A percentile compares a stretch with the other conserved stretches of the same genome.
phyloP scores from a whole-genome alignment of 2,797 vertebrate species.

The Lacerta bilineata region DNA sequence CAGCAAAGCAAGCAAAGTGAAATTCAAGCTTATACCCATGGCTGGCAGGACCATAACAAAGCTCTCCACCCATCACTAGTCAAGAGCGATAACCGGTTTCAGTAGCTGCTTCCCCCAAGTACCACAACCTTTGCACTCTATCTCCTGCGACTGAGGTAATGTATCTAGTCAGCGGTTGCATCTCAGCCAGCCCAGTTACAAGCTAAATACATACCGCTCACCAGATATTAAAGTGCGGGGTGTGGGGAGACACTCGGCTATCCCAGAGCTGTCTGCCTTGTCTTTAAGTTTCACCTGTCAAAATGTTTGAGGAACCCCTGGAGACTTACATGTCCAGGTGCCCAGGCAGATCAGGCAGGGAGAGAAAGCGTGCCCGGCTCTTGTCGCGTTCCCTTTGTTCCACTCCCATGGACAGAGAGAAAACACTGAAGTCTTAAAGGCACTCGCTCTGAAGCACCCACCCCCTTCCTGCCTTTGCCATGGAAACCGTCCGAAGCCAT shows the following conservation, averaged over 20 bases:
- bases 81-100: not conserved
- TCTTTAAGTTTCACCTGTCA: not conserved
- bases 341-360: slow-evolving; percentile 22
- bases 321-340: slow-evolving; percentile 66
- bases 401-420: slow-evolving; percentile 70
- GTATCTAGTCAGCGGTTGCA: no score
- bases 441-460: slow-evolving; percentile 64
- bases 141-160: not conserved
- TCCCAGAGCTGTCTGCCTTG: not conserved
- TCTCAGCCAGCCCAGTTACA: not conserved
- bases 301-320: not conserved
- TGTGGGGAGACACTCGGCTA: not conserved
- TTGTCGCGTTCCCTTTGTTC: slow-evolving; percentile 74
- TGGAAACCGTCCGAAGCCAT: slow-evolving; percentile 75
- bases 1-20: not conserved
- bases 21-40: not conserved
- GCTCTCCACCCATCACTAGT: not conserved
- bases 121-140: no score
- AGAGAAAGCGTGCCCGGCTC: slow-evolving; percentile 46
- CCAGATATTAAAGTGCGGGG: not conserved
- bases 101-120: no score
- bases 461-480: slow-evolving; percentile 69
- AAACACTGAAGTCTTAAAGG: slow-evolving; percentile 63
- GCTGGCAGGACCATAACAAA: not conserved
- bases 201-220: fast-evolving